Percentiles rank a stretch among this genome's conserved stretches.
Evolutionary conservation across 2,113 vertebrate species (phyloP).

Genomic region (Lates calcarifer): DNA sequence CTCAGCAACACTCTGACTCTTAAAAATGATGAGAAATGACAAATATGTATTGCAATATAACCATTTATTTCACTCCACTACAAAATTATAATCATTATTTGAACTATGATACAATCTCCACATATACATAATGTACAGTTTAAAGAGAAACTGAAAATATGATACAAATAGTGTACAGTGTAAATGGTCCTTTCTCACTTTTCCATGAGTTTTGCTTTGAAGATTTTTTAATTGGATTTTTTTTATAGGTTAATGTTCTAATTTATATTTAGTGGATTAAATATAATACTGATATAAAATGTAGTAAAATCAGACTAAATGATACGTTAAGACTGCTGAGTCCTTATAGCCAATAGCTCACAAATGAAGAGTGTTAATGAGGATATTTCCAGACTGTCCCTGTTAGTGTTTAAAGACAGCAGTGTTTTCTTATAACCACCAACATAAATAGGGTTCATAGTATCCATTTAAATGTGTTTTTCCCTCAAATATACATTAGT

Average conservation of each 20-base stretch:
- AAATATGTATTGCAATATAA: constrained; percentile 69
- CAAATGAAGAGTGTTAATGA: not conserved
- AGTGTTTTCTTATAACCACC: not conserved
- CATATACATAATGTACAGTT: constrained; percentile 86
- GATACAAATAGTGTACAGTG: constrained; percentile 74
- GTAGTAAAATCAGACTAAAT: constrained; percentile 9
- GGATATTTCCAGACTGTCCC: not conserved
- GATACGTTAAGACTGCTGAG: constrained; percentile 12
- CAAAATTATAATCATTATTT: constrained; percentile 84
- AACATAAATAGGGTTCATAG: not conserved
- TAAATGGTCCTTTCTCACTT: constrained; percentile 36
- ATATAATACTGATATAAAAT: constrained; percentile 74
- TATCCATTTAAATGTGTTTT: not conserved
- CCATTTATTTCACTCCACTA: constrained; percentile 87
- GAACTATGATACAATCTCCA: constrained; percentile 83
- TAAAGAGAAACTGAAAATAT: constrained; percentile 59
- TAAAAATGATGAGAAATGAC: constrained; percentile 31
- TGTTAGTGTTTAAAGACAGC: not conserved
- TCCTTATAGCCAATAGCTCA: not conserved
- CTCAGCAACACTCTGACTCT: not conserved
- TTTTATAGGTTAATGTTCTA: not conserved
- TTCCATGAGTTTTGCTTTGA: constrained; percentile 1
- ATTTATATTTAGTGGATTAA: constrained; percentile 10
- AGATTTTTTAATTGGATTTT: constrained; percentile 7
- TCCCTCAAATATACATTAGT: not conserved